These are phyloP conservation scores for Tragelaphus buxtoni DNA, from an alignment of 2,113 vertebrate species.

Conservation along the genomic window DNA sequence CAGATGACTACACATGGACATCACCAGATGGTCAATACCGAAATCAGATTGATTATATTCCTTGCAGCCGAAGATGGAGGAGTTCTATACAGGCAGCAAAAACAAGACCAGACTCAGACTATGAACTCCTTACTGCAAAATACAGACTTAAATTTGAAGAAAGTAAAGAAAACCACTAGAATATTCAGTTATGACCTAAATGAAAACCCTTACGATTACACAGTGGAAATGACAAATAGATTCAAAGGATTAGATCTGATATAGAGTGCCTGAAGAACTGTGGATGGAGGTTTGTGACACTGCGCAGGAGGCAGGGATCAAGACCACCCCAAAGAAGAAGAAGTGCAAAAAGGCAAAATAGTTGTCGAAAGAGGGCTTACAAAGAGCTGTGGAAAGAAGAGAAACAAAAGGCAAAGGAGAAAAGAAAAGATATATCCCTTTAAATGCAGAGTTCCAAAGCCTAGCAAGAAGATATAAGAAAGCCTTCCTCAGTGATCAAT, in stretches of 20 bases:
- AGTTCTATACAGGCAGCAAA: background rate
- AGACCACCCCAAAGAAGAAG: background rate
- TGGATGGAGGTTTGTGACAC: rapidly evolving
- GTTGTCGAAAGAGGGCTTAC: background rate
- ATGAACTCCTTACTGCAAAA: background rate
- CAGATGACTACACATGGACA: background rate
- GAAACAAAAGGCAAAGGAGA: background rate
- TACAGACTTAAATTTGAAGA: background rate
- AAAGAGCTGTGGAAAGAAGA: background rate
- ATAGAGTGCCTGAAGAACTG: background rate
- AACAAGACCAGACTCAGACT: background rate
- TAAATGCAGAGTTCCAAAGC: background rate
- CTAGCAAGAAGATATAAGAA: background rate
- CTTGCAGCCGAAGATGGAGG: background rate
- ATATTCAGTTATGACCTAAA: background rate
- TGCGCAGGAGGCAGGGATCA: background rate
- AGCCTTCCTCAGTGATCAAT: background rate
- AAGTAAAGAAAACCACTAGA: background rate
- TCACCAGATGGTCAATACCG: background rate
- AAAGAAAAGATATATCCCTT: background rate
- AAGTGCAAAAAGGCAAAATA: background rate
- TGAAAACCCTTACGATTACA: background rate
- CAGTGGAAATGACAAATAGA: background rate
- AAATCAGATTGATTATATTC: background rate
- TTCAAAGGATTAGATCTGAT: background rate